Percentiles rank a stretch among this genome's conserved stretches.
Conservation (phyloP, 1,140 invertebrate genomes). For the Papilio machaon region DNA sequence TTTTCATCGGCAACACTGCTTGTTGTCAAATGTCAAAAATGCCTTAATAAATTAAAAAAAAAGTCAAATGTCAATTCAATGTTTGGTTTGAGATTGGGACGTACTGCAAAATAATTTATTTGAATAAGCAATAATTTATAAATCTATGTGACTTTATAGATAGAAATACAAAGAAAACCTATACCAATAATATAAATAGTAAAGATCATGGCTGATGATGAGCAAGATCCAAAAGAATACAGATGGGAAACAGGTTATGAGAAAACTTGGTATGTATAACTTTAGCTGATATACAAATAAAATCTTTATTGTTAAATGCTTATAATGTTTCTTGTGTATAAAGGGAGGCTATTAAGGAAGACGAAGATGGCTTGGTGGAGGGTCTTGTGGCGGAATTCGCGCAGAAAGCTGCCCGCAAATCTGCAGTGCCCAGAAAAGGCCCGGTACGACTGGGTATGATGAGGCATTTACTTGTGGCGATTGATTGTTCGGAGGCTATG, state of each 20-base stretch:
- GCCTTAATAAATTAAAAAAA: no score
- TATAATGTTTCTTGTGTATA: constrained; percentile 27
- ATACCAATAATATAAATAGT: constrained; percentile 10
- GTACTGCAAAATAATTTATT: not conserved
- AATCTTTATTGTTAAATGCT: not conserved
- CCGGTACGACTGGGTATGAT: constrained; percentile 96
- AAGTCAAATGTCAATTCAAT: not conserved
- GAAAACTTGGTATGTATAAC: constrained; percentile 90
- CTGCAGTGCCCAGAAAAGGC: constrained; percentile 87
- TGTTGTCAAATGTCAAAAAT: no score
- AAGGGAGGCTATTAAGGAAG: constrained; percentile 98
- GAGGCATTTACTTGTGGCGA: constrained; percentile 95
- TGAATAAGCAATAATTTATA: not conserved
- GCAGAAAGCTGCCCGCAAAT: constrained; percentile 89
- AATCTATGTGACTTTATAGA: not conserved
- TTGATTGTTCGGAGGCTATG: constrained; percentile 98
- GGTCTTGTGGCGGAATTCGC: constrained; percentile 95
- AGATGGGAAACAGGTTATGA: constrained; percentile 99
- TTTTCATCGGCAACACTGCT: no score
- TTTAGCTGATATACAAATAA: not conserved
- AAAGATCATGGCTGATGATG: constrained; percentile 87
- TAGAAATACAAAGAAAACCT: not conserved
- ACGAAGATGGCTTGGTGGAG: constrained; percentile 95
- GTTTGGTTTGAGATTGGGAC: not conserved
- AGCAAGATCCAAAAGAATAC: constrained; percentile 95